These are phyloP conservation scores for Podiceps cristatus DNA, from an alignment of 2,113 vertebrate species.

Conservation along the genomic window DNA sequence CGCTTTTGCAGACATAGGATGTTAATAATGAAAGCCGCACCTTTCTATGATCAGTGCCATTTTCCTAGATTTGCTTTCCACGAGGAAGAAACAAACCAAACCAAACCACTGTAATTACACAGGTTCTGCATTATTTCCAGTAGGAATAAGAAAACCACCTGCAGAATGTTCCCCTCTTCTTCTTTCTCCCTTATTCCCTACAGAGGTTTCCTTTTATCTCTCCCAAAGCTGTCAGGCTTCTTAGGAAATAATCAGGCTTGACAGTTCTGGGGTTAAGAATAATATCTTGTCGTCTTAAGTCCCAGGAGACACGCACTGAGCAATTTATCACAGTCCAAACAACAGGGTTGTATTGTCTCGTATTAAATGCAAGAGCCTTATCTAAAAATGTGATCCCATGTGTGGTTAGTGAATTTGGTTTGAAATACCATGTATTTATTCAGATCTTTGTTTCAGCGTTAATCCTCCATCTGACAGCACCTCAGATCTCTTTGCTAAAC, in stretches of 20 bases:
- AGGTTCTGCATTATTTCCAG: neutral
- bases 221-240: conserved; percentile 23
- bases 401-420: conserved; percentile 19
- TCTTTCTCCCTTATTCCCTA: neutral
- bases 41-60: neutral
- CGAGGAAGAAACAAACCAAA: neutral
- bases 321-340: conserved; percentile 63
- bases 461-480: conserved; percentile 43
- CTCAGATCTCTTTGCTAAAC: conserved; percentile 37
- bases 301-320: conserved; percentile 16
- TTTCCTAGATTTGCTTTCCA: neutral
- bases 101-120: neutral
- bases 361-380: conserved; percentile 48
- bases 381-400: neutral
- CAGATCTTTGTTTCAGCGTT: conserved; percentile 45
- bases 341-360: neutral
- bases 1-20: neutral
- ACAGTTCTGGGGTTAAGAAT: conserved; percentile 57
- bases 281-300: conserved; percentile 11
- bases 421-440: conserved; percentile 60
- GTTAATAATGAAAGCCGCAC: neutral
- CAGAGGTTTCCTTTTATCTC: neutral
- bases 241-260: conserved; percentile 35
- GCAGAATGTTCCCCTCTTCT: neutral
- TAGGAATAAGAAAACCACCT: neutral